These are phyloP conservation scores for Nycticryphes semicollaris DNA, from an alignment of 2,113 vertebrate species.

Conservation along the genomic window DNA sequence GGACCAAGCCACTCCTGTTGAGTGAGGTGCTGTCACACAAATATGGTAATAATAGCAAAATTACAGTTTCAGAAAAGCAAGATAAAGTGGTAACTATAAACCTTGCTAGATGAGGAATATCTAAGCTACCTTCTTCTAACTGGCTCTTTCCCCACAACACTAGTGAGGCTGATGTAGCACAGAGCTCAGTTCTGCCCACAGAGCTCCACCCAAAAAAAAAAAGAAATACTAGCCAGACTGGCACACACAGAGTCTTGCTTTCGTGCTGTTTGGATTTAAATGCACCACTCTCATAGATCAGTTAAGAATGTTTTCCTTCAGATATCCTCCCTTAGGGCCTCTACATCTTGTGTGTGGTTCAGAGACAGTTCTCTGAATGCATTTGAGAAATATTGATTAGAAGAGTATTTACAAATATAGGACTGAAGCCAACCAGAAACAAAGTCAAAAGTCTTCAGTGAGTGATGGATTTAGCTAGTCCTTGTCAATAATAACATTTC, in stretches of 20 bases:
- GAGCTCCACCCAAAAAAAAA: not conserved
- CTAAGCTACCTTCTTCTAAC: not conserved
- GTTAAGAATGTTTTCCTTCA: not conserved
- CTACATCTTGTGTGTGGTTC: not conserved
- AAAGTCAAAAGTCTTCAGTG: not conserved
- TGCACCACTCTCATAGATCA: not conserved
- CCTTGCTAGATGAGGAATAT: not conserved
- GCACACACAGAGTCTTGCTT: rapidly evolving
- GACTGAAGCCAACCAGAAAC: not conserved
- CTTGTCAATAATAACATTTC: not conserved
- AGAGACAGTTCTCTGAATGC: not conserved
- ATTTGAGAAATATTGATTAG: not conserved
- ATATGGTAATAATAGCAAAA: not conserved
- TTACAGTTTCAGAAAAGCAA: not conserved
- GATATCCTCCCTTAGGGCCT: not conserved
- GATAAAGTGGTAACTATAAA: not conserved
- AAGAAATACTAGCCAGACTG: not conserved
- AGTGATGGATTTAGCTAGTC: not conserved
- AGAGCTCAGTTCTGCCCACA: not conserved
- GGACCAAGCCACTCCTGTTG: not conserved
- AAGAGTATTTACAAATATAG: not conserved
- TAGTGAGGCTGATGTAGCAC: rapidly evolving
- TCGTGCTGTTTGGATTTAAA: not conserved
- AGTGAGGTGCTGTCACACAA: not conserved
- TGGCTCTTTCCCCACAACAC: not conserved